Base-by-base conservation (phyloP, 2,797 vertebrate genomes). In the Phrynocephalus guinanensis region DNA sequence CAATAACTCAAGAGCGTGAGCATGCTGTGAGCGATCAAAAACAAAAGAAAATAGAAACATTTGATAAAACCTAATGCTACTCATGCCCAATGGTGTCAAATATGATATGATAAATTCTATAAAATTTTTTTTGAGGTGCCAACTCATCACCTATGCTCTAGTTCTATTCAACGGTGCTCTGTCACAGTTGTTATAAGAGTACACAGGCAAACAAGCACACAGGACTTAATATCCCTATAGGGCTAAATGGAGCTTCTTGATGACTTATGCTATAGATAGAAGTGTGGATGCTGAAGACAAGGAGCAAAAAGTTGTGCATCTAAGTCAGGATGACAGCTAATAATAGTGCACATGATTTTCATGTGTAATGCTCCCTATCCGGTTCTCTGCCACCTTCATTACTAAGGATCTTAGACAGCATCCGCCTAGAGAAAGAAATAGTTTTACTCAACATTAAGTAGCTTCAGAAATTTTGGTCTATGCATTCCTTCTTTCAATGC, bases 1-100 rank as follows among this genome's bases (percentile, higher is more conserved):
- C 60, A 99, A 93, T 88, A 98, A 89, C 90, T 99, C 98, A 94
- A 99, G 94, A 0, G 98, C 98, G 6, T 99, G 98, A 88, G 98
- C 98, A 7, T 99, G 98, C 98, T 99, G 92, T 48, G 87, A 84
- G 26, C 71, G 92, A 75, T 85, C 2, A 15, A 67, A 11, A 6
- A 82, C 72, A 79, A 2, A 63, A 63, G 60, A 63, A 63, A 63
- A 5, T 63, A 18, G 60, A 63, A 63, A 63, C 60, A 63, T 63
- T 18, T 18, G 18, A 63, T 63, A 63, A 63, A 63, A 63, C 60
- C 60, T 18, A 63, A 79, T 5, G 11, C 30, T 75, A 13, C 48
- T 50, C 16, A 52, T 67, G 15, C 28, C 30, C n/a, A 75, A n/a
- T 20, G 71, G 44, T 66, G 13, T 44, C 72, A 68, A 68, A 30